A percentile compares a stretch with the other conserved stretches of the same genome.
These are phyloP conservation scores for Tenthredo amoena DNA, from an alignment of 2,888 invertebrate genomes.

Conservation along the genomic window DNA sequence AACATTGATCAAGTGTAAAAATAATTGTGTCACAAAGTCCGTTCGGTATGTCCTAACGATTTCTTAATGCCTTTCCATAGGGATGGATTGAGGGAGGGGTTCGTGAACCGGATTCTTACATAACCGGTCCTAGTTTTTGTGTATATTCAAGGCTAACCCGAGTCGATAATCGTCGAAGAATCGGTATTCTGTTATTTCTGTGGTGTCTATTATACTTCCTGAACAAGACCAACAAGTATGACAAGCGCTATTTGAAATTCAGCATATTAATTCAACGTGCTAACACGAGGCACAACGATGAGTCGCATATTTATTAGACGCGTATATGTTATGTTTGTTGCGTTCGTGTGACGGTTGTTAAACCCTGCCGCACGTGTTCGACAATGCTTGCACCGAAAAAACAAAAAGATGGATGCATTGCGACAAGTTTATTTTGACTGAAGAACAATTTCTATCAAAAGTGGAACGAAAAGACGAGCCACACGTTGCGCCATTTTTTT, in stretches of 20 bases:
- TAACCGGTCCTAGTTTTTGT: constrained; percentile 50
- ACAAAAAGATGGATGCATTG: not conserved
- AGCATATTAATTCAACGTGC: constrained; percentile 11
- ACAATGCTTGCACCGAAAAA: not conserved
- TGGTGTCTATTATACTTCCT: constrained; percentile 4
- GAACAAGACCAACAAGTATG: not conserved
- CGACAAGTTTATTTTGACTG: not conserved
- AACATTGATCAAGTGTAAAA: not conserved
- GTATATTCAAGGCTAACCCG: constrained; percentile 40
- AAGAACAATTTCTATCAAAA: not conserved
- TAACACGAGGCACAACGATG: constrained; percentile 9
- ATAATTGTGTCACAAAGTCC: constrained; percentile 36
- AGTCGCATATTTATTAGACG: constrained; percentile 4
- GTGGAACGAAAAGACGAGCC: not conserved
- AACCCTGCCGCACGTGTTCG: not conserved
- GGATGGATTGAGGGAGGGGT: constrained; percentile 1
- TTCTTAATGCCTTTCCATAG: not conserved
- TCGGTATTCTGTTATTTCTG: not conserved
- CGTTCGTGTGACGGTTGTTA: not conserved
- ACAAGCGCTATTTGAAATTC: not conserved
- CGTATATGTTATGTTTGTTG: not conserved
- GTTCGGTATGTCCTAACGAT: constrained; percentile 21
- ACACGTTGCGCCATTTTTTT: not conserved
- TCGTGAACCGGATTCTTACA: constrained; percentile 48
- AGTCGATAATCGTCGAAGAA: constrained; percentile 28